Conservation (phyloP, 2,113 vertebrate species). For the Rhinolophus sinicus region DNA sequence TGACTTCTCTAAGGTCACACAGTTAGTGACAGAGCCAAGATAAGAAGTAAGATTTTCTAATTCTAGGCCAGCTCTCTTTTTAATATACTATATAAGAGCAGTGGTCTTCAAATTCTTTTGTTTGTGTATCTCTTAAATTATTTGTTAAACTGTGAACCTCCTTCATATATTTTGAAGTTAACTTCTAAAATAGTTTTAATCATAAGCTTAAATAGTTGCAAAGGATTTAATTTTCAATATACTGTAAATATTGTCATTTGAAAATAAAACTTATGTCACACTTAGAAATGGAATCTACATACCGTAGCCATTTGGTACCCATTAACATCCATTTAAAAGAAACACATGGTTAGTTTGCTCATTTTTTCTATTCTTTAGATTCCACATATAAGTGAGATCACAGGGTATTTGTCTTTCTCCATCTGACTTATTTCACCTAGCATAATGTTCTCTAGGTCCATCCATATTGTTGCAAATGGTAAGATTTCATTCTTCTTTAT, state of each 20-base stretch:
- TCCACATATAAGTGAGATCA: too few species aligned
- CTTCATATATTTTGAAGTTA: slow-evolving; percentile 48
- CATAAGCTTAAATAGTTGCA: slow-evolving; percentile 12
- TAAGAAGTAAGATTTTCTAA: slow-evolving; percentile 4
- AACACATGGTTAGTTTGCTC: too few species aligned
- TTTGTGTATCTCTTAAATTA: not conserved
- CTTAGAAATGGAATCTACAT: slow-evolving; percentile 36
- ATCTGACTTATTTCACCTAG: too few species aligned
- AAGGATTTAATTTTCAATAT: slow-evolving; percentile 43
- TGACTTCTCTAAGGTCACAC: slow-evolving; percentile 41
- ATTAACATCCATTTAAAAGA: not conserved
- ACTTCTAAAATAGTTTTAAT: slow-evolving; percentile 41
- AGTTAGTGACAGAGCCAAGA: slow-evolving; percentile 31
- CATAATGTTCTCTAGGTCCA: too few species aligned
- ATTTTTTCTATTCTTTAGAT: too few species aligned
- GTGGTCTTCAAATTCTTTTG: slow-evolving; percentile 10
- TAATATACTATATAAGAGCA: not conserved
- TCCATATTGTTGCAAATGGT: too few species aligned
- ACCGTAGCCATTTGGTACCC: not conserved
- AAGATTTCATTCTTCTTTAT: too few species aligned
- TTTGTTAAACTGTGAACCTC: not conserved
- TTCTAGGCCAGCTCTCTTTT: not conserved
- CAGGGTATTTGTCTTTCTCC: too few species aligned
- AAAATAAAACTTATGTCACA: slow-evolving; percentile 15
- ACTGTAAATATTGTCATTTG: slow-evolving; percentile 25